Conservation (phyloP, 2,113 vertebrate genomes). For the Procavia capensis region DNA sequence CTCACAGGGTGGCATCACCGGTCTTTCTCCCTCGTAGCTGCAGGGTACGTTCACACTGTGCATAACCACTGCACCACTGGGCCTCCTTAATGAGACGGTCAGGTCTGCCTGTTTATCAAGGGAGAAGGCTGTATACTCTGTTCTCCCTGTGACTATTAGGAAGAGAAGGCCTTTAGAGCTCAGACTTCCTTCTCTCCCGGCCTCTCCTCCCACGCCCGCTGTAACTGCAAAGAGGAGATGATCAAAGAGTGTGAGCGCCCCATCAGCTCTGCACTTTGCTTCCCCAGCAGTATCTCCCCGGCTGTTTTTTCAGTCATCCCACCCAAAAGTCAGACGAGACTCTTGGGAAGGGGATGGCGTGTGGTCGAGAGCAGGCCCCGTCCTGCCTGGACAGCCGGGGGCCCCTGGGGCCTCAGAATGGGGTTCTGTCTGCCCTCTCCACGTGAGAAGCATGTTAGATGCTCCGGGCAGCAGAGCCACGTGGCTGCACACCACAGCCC, state of each 20-base stretch:
- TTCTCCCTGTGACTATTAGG: neutral
- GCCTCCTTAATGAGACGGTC: rapidly evolving
- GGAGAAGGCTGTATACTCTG: neutral
- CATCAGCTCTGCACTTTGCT: neutral
- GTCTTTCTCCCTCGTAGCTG: too few species aligned
- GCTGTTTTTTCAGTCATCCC: neutral
- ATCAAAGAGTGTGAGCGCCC: rapidly evolving
- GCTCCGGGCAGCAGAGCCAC: rapidly evolving
- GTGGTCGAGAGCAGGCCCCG: rapidly evolving
- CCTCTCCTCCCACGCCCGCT: too few species aligned
- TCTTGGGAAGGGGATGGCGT: neutral
- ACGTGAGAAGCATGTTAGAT: too few species aligned
- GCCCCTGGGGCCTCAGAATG: rapidly evolving
- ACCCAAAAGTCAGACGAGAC: neutral
- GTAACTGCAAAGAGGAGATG: neutral
- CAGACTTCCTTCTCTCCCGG: too few species aligned
- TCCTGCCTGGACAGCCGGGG: neutral
- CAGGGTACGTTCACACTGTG: too few species aligned
- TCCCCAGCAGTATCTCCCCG: neutral
- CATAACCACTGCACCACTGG: too few species aligned
- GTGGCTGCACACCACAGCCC: neutral
- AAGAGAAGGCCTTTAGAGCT: neutral
- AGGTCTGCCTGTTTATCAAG: rapidly evolving
- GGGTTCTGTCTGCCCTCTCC: too few species aligned
- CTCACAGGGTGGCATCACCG: too few species aligned